Percentiles rank a stretch among this genome's conserved stretches.
These are phyloP conservation scores for Ascaphus truei DNA, from an alignment of 2,113 vertebrate species.

Conservation along the genomic window DNA sequence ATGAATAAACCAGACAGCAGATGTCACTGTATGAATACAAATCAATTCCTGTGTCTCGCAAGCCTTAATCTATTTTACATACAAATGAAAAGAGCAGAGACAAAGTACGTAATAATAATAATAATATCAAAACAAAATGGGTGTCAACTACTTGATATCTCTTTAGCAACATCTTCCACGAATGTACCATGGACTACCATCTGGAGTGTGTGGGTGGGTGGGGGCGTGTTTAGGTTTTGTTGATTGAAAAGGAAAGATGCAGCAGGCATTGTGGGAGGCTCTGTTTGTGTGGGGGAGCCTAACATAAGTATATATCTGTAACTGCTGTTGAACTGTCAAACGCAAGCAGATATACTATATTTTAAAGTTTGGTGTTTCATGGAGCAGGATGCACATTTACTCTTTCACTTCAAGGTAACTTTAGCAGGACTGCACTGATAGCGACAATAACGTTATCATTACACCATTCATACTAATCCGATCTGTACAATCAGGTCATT, in stretches of 20 bases:
- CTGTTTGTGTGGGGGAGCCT: not conserved
- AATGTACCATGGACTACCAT: constrained; percentile 27
- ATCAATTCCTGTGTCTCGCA: not conserved
- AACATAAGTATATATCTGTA: not conserved
- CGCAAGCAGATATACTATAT: not conserved
- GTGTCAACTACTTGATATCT: not conserved
- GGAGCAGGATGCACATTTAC: too few species aligned
- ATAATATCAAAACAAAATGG: constrained; percentile 19
- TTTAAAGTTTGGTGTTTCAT: too few species aligned
- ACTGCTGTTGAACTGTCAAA: not conserved
- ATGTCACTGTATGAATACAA: constrained; percentile 26
- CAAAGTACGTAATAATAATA: constrained; percentile 10
- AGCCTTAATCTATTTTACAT: constrained; percentile 18
- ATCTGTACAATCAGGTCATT: too few species aligned
- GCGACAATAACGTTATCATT: not conserved
- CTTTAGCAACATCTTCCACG: not conserved
- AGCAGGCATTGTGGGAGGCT: constrained; percentile 4
- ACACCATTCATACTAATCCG: not conserved
- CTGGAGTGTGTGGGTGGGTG: constrained; percentile 19
- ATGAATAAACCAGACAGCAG: constrained; percentile 18
- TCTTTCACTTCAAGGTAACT: too few species aligned
- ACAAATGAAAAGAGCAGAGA: constrained; percentile 10
- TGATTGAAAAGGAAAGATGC: constrained; percentile 14
- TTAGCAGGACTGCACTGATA: too few species aligned
- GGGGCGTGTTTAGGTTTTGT: not conserved